Evolutionary conservation across 2,888 invertebrate species (phyloP), one percentile per base, ranked within the genome.

Genomic region (Congeria kusceri): DNA sequence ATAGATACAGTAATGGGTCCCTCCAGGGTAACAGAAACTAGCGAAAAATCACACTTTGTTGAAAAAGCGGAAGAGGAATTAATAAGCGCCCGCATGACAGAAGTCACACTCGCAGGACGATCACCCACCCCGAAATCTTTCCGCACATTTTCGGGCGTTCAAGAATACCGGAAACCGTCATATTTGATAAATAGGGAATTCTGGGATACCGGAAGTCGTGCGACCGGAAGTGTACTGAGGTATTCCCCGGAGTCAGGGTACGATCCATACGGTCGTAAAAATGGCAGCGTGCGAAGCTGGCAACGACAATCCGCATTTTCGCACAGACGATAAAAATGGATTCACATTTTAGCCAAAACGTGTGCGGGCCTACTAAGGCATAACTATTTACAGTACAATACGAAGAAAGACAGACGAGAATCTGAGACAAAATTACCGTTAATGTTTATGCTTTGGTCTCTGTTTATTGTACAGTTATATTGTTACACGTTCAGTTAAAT

Each of bases 1-100:
- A 67, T 77, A n/a, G 71, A 59, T 15, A 66, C 71, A n/a, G 71
- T 77, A 15, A 63, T 63, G 57, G 77, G 77, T 25, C 23, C 61
- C 29, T 44, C 23, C 4, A 57, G 32, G 25, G 27, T 46, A 23
- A 77, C 67, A 56, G 71, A 71, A 44, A 77, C 77, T 3, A 67
- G 63, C 49, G 4, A 46, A 25, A 57, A 63, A 47, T 77, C 77
- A 7, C 29, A 49, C 13, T 77, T 71, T 44, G 20, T 77, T 25
- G 44, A 67, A 47, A 44, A 62, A 3, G 57, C 67, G 13, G 71
- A 77, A 57, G 57, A 72, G 13, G 58, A 63, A 11, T 46, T 77
- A 25, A 71, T 77, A n/a, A n/a, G 44, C 23, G 20, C 56, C 4
- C 46, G 77, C 18, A 44, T 71, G 46, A 49, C 66, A 9, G 67